Evolutionary conservation across 2,888 invertebrate genomes (phyloP).

Genomic region (Oxycera nigricornis): DNA sequence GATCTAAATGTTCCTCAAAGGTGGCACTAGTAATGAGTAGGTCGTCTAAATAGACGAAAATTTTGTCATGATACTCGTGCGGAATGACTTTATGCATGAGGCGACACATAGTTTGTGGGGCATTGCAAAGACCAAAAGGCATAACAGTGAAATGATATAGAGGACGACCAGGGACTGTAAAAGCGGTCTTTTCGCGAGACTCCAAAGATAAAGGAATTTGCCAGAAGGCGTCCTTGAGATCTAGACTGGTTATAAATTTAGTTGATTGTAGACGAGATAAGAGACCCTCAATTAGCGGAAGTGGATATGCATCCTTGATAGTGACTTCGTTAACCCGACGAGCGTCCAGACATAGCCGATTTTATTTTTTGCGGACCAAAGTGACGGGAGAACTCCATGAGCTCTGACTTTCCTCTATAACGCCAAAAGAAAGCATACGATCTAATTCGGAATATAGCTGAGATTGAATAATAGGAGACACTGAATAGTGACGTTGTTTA

Average conservation of each 20-base stretch:
- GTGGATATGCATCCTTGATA: conserved; percentile 50
- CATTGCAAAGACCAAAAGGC: conserved; percentile 31
- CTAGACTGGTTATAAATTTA: conserved; percentile 50
- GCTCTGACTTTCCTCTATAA: conserved; percentile 49
- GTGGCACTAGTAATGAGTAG: background rate
- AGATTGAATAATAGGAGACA: conserved; percentile 15
- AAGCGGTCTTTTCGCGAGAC: conserved; percentile 49
- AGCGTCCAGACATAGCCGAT: conserved; percentile 49
- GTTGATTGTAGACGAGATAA: conserved; percentile 49
- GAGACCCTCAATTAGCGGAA: conserved; percentile 49
- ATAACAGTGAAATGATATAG: conserved; percentile 25
- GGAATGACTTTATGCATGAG: conserved; percentile 24
- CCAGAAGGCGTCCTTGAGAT: conserved; percentile 49
- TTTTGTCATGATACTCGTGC: background rate
- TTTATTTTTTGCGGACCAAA: conserved; percentile 1
- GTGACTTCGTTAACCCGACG: conserved; percentile 50
- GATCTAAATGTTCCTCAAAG: conserved; percentile 14
- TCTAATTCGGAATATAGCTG: conserved; percentile 17
- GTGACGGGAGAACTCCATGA: conserved; percentile 15
- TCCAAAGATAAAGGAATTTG: conserved; percentile 44
- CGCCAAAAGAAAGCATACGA: conserved; percentile 38
- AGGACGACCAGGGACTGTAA: conserved; percentile 33
- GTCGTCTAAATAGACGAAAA: conserved; percentile 36
- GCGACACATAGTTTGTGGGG: conserved; percentile 18
- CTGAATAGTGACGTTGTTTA: conserved; percentile 25